Conservation (phyloP, 1,140 invertebrate genomes). For the Penaeus chinensis region DNA sequence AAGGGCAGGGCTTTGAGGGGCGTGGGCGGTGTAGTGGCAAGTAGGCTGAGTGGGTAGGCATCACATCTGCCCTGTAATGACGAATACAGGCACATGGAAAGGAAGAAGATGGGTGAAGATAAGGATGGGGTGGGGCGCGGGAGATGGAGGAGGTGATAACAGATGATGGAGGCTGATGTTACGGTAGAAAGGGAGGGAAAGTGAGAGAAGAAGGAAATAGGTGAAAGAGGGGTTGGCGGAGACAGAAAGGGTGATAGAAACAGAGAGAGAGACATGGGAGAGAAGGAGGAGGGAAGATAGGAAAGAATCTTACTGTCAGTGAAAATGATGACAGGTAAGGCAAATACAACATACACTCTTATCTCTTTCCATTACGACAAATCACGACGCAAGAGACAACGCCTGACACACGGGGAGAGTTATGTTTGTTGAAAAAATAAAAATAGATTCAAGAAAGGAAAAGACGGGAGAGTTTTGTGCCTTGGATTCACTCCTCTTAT, state of each 20-base stretch:
- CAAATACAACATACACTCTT: neutral
- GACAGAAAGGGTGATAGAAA: neutral
- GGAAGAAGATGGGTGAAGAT: no score
- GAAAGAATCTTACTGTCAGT: neutral
- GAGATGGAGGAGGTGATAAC: no score
- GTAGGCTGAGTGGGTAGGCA: no score
- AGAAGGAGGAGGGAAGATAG: neutral
- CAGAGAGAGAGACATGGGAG: neutral
- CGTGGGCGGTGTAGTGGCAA: no score
- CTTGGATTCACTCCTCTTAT: neutral
- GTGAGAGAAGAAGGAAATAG: neutral
- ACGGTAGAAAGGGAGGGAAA: no score
- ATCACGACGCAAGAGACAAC: neutral
- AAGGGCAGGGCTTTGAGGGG: no score
- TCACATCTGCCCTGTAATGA: no score
- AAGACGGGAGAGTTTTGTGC: no score
- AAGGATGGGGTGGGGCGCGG: no score
- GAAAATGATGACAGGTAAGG: neutral
- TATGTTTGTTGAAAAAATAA: neutral
- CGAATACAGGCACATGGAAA: no score
- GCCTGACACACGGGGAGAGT: neutral
- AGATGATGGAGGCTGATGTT: no score
- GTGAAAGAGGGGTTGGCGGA: neutral
- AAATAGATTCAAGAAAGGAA: no score
- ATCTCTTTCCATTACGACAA: neutral